Conservation (phyloP, 30 jellyfish, hydroid and myxozoan species). For the Catostylus mosaicus region DNA sequence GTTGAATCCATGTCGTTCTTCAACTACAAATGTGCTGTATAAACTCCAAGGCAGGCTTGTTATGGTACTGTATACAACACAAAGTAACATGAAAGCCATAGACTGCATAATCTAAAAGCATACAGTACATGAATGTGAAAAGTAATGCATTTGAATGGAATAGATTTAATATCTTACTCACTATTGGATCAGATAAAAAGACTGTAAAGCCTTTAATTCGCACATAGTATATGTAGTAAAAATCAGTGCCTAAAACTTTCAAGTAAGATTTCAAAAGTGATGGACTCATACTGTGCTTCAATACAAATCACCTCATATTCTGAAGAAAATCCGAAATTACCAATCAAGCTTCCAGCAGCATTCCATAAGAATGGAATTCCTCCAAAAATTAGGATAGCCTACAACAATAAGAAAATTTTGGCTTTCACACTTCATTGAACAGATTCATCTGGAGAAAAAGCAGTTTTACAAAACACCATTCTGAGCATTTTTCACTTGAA, state of each 20-base stretch:
- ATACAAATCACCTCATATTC: conserved; percentile 74
- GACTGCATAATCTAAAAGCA: conserved; percentile 77
- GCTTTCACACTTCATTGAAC: no score
- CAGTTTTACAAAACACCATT: no score
- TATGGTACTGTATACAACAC: conserved; percentile 82
- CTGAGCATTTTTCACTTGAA: no score
- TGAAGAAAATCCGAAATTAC: conserved; percentile 59
- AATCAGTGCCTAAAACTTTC: no score
- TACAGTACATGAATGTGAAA: not conserved
- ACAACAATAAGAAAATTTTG: not conserved
- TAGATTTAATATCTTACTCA: no score
- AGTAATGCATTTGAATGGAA: no score
- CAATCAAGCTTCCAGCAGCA: conserved; percentile 62
- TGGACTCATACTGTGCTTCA: not conserved
- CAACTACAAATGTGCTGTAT: conserved; percentile 90
- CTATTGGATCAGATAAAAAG: conserved; percentile 2
- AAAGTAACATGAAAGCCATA: conserved; percentile 69
- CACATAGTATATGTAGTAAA: no score
- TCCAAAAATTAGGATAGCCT: conserved; percentile 74
- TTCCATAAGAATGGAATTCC: conserved; percentile 94
- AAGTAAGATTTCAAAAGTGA: no score
- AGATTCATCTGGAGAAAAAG: no score
- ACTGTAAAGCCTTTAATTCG: no score
- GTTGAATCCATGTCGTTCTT: conserved; percentile 94
- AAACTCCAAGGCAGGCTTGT: conserved; percentile 95